A percentile compares a stretch with the other conserved stretches of the same genome.
Conservation (phyloP, 2,888 invertebrate genomes). For the Griposia aprilina region DNA sequence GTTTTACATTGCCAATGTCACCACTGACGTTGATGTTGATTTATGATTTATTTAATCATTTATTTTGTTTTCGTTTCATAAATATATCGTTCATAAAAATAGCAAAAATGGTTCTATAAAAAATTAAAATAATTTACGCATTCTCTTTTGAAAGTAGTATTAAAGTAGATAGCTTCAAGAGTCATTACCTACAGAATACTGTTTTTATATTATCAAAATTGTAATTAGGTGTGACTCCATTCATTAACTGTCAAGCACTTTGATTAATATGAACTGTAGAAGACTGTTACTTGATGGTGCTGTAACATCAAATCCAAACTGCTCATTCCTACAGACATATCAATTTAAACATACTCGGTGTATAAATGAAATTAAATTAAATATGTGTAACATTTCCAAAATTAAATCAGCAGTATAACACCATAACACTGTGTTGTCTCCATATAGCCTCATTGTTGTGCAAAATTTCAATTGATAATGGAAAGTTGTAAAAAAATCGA, state of each 20-base stretch:
- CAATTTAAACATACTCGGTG: background rate
- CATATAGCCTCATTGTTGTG: background rate
- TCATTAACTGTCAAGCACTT: background rate
- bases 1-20: slow-evolving; percentile 40
- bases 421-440: no score
- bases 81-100: background rate
- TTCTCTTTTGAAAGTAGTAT: background rate
- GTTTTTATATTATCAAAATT: background rate
- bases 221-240: background rate
- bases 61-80: slow-evolving; percentile 1
- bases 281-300: background rate
- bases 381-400: no score
- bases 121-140: background rate
- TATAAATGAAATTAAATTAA: background rate
- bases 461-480: background rate
- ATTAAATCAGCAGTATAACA: no score
- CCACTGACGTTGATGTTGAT: slow-evolving; percentile 22
- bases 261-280: background rate
- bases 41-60: slow-evolving; percentile 22
- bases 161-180: background rate
- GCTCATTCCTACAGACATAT: background rate
- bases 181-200: background rate
- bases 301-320: background rate
- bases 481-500: background rate
- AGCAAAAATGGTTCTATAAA: background rate